Evolutionary conservation across 2,797 vertebrate species (phyloP).

Genomic region (Chaetodon trifasciatus): DNA sequence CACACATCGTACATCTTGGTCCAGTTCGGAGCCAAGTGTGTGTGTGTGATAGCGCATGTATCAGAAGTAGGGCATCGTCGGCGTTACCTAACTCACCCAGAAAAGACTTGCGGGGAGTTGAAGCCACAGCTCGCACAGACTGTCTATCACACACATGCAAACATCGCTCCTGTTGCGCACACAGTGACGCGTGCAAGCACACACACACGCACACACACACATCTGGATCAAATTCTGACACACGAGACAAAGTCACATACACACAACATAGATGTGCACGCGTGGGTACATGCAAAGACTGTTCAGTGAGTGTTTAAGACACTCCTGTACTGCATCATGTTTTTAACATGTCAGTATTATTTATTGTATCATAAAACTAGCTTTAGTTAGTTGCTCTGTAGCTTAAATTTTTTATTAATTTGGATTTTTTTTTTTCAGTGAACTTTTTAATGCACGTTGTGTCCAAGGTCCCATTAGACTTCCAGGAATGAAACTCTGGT

Average conservation of each 20-base stretch:
- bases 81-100: constrained; percentile 83
- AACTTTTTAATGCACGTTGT: not conserved
- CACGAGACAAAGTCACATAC: not conserved
- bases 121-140: constrained; percentile 24
- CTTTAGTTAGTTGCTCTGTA: no score
- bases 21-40: constrained; percentile 58
- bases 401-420: no score
- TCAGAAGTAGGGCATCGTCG: constrained; percentile 84
- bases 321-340: no score
- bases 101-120: constrained; percentile 75
- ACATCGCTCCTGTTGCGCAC: not conserved
- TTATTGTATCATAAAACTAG: no score
- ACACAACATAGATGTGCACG: not conserved
- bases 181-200: not conserved
- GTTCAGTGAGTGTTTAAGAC: not conserved
- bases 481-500: not conserved
- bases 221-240: constrained; percentile 16
- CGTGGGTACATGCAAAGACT: not conserved
- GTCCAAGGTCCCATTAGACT: not conserved
- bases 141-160: no score
- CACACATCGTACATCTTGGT: constrained; percentile 61
- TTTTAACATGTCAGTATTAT: no score
- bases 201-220: not conserved
- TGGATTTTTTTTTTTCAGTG: no score
- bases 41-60: constrained; percentile 20